Base-by-base conservation (phyloP, 2,888 invertebrate species). In the Linnaemya tessellans region DNA sequence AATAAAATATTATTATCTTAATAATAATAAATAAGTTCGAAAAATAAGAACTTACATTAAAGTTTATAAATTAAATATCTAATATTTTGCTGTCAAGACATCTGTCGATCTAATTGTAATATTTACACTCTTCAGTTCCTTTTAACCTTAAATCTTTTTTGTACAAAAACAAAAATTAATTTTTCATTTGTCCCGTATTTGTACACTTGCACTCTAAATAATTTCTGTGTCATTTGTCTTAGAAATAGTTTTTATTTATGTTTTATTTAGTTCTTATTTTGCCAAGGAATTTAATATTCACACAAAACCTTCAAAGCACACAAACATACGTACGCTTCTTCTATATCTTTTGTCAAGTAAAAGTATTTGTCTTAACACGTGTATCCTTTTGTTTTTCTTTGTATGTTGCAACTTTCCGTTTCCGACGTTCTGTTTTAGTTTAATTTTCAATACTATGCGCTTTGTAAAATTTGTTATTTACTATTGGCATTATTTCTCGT, bases 321-420 rank as follows among this genome's bases (percentile, higher is more conserved):
- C 10, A 51, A 10, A 51, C 10, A 51, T 13, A 25, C 5, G 18
- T 38, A 54, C 15, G 15, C 15, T 54, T 46, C 11, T 65, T 13
- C 25, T 11, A 58, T 38, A 22, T 58, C 46, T 20, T n/a, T n/a
- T 43, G 46, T 35, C 35, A 38, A 67, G 67, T 46, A 41, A 49
- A 58, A 68, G 78, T 49, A 25, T 49, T 60, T 65, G 43, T 64
- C 22, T n/a, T 5, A 65, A 38, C 60, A 38, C 38, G 38, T 22
- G 25, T 65, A 65, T 65, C 22, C 15, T 43, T 43, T 20, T 67
- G 13, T 38, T 22, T 51, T 30, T 43, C 22, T 43, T 20, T 67
- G 13, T 38, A n/a, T 51, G 20, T 43, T 65, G 9, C n/a, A 30
- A 71, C 77, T 83, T 80, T 80, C 80, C 80, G 74, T 74, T 74